phyloP scores from a whole-genome alignment of 1,140 invertebrate species.

The Bombus sylvicola region DNA sequence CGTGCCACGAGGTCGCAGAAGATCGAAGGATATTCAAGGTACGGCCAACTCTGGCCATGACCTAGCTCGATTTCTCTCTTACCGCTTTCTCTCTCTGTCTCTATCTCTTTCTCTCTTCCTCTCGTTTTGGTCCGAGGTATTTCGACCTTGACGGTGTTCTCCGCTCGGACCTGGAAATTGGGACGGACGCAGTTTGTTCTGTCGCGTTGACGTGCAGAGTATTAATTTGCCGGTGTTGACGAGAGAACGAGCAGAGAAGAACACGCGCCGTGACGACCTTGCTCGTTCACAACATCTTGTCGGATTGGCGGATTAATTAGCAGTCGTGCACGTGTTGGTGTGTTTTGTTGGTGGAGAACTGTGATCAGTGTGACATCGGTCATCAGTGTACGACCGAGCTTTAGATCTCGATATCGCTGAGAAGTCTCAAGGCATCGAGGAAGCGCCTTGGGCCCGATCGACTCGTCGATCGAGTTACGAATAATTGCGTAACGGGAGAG shows the following conservation, averaged over 20 bases:
- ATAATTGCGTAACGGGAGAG: background rate
- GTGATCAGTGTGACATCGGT: background rate
- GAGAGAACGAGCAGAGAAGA: conserved; percentile 13
- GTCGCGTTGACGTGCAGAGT: background rate
- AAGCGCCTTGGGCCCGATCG: background rate
- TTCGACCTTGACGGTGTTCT: background rate
- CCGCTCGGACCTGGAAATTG: background rate
- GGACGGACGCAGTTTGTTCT: background rate
- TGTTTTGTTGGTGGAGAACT: conserved; percentile 24
- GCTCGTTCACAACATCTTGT: background rate
- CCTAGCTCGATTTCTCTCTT: background rate
- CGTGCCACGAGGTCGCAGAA: background rate
- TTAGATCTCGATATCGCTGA: background rate
- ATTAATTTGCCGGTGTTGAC: conserved; percentile 3
- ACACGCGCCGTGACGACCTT: background rate
- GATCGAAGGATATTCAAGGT: conserved; percentile 36
- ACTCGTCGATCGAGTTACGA: no score
- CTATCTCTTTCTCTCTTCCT: background rate
- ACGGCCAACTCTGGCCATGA: conserved; percentile 19
- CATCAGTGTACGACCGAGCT: background rate
- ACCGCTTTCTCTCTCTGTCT: background rate
- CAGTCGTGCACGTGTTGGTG: conserved; percentile 8
- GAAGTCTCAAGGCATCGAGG: background rate
- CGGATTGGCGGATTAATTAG: conserved; percentile 7
- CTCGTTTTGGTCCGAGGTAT: background rate